Evolutionary conservation across 1,140 invertebrate genomes (phyloP), one percentile per base, ranked within the genome.

Genomic region (Ips typographus): DNA sequence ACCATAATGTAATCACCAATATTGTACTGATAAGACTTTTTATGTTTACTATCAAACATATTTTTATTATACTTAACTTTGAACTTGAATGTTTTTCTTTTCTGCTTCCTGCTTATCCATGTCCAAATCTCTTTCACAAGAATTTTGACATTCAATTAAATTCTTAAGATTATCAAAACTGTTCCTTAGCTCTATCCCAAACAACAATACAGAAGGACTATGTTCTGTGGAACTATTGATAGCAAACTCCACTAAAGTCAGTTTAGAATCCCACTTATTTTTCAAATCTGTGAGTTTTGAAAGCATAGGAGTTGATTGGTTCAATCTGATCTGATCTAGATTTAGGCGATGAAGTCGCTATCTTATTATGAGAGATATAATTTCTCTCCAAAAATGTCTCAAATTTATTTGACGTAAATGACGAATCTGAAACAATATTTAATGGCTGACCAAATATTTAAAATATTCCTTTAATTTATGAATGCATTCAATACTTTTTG

Each of bases 271-370:
- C n/a, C 22, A 47, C n/a, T n/a, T n/a, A 4, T 5, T 5, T 4
- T n/a, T 37, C 4, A 4, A 7, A 55, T n/a, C 4, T 55, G 52
- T n/a, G 6, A 55, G 52, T 55, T 55, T 55, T 8, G 52, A 55
- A n/a, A 55, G 7, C 36, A 55, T 55, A 8, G 52, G 52, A 8
- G 36, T 55, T 58, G 6, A 58, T 58, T 41, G 59, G 78, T 72
- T 47, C 44, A 1, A 77, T 65, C 67, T 77, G 76, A 0, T 73
- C 76, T n/a, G n/a, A 51, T 78, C n/a, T 79, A 0, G 71, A 73
- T 7, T 72, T 57, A 2, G 76, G 76, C 5, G 74, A 63, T 8
- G 72, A 75, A n/a, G 75, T 71, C 0, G 75, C 77, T 2, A 78
- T 71, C 8, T 65, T 7, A 2, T 66, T 53, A 40, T 74, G 78